Evolutionary conservation across 2,797 vertebrate species (phyloP), one percentile per base, ranked within the genome.

Genomic region (Pseudomugil gertrudae): DNA sequence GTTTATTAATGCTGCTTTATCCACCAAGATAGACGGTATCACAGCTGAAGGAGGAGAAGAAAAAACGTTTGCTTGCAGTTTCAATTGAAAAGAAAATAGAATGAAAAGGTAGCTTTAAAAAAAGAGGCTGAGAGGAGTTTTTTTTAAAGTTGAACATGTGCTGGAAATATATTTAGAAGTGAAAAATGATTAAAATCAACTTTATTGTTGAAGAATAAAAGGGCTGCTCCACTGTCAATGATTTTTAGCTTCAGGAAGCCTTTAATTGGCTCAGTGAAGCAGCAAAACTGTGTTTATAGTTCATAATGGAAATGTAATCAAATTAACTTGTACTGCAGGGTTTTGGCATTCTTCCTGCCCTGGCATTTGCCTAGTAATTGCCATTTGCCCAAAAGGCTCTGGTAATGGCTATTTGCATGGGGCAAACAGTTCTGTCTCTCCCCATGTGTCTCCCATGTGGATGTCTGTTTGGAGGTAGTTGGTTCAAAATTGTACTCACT

Each of bases 241-340:
- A 67, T 83, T 84, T 83, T 82, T 89, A 70, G 85, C 91, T 93
- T 90, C 85, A 78, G 89, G 86, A 90, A 76, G 87, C 87, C 80
- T 91, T 91, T 91, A 91, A 93, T 91, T 76, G 82, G 90, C 87
- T 92, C 83, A 87, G 83, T 90, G 75, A 58, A 90, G 91, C 92
- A 87, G 82, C 83, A 91, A 92, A 92, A 92, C 90, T 89, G 88
- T 92, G 92, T 93, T 93, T 90, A 92, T 92, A 87, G 90, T 92
- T 92, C 89, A 90, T 91, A 91, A 94, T 92, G 90, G 90, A 91
- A 93, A 88, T 91, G 84, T 91, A 93, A 94, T 94, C 90, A 90
- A 92, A 93, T 93, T 91, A 92, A 90, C 85, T 87, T 69, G 72
- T 87, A 91, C 90, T 86, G 75, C 80, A 85, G 90, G 90, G 84